Evolutionary conservation across 2,888 invertebrate genomes (phyloP), one percentile per base, ranked within the genome.

Genomic region (Hypselothyrea guttata): DNA sequence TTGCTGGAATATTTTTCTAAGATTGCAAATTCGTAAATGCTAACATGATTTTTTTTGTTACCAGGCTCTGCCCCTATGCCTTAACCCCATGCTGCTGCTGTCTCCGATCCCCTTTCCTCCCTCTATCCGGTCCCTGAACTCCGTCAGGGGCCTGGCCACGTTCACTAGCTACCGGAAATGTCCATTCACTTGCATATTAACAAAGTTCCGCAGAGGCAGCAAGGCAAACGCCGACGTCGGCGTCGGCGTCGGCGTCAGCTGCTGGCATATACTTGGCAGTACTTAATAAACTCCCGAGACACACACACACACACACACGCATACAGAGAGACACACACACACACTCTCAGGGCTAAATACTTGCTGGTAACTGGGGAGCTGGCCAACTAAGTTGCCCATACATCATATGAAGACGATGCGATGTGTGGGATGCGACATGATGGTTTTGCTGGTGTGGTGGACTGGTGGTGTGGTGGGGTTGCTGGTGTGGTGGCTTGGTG

Each of bases 121-220:
- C 11, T 33, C 7, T 41, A 45, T 11, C 44, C 38, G 38, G 65
- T 49, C 38, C 37, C 12, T 31, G 40, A 27, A 22, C 40, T 12
- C 37, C 3, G 44, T 8, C 35, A 1, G 3, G 37, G n/a, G 8
- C 7, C 8, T n/a, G 22, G 62, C 79, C 76, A 74, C 83, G 79
- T 81, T 83, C 71, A 62, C 74, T 67, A 72, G 70, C 78, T 75
- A 84, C 82, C 84, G 86, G 85, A 83, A 84, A 85, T 86, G 85
- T 85, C 81, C 85, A 78, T 86, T 84, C 84, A 86, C 83, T 86
- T 83, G 86, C 76, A 83, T 85, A 84, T 78, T 81, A 79, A 75
- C 77, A 75, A 74, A 74, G 74, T 79, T 81, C 83, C 85, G 71
- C 74, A 77, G 70, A 70, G 67, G 71, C 73, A 60, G 63, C 38